A percentile compares a stretch with the other conserved stretches of the same genome.
These are phyloP conservation scores for Sebastes dallii DNA, from an alignment of 2,797 vertebrate species.

Conservation along the genomic window DNA sequence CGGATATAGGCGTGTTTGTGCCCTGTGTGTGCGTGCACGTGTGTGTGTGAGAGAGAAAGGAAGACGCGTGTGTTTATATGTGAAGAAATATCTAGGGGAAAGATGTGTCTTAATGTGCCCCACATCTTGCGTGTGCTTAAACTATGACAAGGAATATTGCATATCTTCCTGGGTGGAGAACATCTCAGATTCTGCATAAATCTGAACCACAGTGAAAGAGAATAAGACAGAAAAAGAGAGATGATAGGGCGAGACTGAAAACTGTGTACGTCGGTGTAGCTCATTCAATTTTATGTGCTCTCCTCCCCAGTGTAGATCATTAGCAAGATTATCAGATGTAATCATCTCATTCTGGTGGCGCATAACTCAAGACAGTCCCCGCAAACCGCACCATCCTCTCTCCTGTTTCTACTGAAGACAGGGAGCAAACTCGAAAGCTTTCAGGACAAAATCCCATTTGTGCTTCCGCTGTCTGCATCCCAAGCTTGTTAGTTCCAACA, in stretches of 20 bases:
- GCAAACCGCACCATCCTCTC: constrained; percentile 22
- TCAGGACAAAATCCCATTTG: constrained; percentile 84
- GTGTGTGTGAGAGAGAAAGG: neutral
- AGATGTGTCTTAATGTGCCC: constrained; percentile 16
- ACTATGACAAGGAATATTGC: constrained; percentile 67
- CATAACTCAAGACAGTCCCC: constrained; percentile 54
- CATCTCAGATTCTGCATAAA: constrained; percentile 54
- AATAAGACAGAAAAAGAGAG: constrained; percentile 35
- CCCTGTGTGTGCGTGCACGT: neutral
- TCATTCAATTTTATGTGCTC: constrained; percentile 62
- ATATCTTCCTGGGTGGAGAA: constrained; percentile 55
- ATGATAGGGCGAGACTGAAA: constrained; percentile 46
- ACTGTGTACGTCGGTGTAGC: constrained; percentile 45
- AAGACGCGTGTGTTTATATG: constrained; percentile 13
- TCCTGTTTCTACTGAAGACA: constrained; percentile 53
- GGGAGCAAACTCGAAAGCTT: constrained; percentile 73
- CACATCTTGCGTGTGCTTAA: constrained; percentile 45
- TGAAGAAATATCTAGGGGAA: constrained; percentile 22
- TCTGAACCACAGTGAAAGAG: constrained; percentile 40
- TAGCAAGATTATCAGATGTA: constrained; percentile 77
- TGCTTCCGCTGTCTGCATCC: constrained; percentile 81
- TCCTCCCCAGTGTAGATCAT: constrained; percentile 70
- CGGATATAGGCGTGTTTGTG: neutral
- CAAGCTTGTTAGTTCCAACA: constrained; percentile 86
- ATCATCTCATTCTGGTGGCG: constrained; percentile 69